Base-by-base conservation (phyloP, 1,140 invertebrate species). In the Apocrypta bakeri region DNA sequence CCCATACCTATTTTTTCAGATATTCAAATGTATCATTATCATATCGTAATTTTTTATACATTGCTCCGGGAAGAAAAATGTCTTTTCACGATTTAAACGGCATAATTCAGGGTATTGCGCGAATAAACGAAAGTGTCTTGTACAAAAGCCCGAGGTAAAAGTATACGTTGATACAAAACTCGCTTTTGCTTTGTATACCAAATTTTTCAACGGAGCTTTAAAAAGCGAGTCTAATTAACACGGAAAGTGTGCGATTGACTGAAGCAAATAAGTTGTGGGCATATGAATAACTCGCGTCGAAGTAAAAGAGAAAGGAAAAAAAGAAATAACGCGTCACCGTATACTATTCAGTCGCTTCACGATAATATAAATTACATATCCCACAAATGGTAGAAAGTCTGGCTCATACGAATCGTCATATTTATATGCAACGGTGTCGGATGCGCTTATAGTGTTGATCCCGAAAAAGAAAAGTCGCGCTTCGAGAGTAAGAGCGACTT, bases 401-500 rank as follows among this genome's bases (percentile, higher is more conserved):
- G 24, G 17, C 29, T 4, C 24, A 68, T 29, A 7, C 76, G 31
- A 78, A 78, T 48, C 33, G 37, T 42, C 77, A 69, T 69, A 37
- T 61, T 29, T 48, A 48, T n/a, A n/a, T n/a, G n/a, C 14, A 4
- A 21, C 48, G 0, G 12, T 24, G 31, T n/a, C 3, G 75, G 17
- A 27, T 9, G 66, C 9, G 71, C n/a, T n/a, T n/a, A n/a, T n/a
- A 76, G 37, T 12, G 12, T 17, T 40, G n/a, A 24, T 68, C 40
- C 33, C 17, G 11, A 63, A 29, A 76, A 63, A 76, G 40, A 74
- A 74, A 74, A 78, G 75, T 25, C 61, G 69, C 33, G 69, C 24
- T 33, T 33, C 48, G 71, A 83, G 68, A 83, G 81, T 77, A 77
- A 82, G 71, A 77, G 75, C 48, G 12, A n/a, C 68, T n/a, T n/a